Evolutionary conservation across 2,113 vertebrate genomes (phyloP), one percentile per base, ranked within the genome.

Genomic region (Brachypodius melanocephalos): DNA sequence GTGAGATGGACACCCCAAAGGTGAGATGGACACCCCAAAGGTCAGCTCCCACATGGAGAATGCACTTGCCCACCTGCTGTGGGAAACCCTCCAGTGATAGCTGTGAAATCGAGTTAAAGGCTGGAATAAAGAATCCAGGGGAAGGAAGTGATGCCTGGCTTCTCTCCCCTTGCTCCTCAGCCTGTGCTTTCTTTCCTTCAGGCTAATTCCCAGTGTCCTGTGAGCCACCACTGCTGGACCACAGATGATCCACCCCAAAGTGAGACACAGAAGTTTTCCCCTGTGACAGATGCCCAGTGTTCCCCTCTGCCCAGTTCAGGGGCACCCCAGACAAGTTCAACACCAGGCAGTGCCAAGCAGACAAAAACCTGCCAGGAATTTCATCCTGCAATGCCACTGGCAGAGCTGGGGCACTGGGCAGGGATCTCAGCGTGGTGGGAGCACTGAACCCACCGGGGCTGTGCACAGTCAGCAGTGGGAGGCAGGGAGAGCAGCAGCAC

Each of bases 401-500:
- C 4, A 5, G 45, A 48, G 55, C 36, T 2, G 1, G 36, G 15
- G 16, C 0, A 3, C 52, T 0, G 1, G 42, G 52, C 48, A 76
- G 48, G 45, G 45, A 26, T 0, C 20, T 10, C 46, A 32, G 11
- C 22, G 9, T 0, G 3, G 57, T 17, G 58, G 32, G 46, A 71
- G 25, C 32, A 19, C 6, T 2, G 0, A 20, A 16, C 17, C 1
- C 1, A 13, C 17, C 58, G 29, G 29, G 48, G 16, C 26, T 5
- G 17, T 43, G 61, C 36, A 25, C 0, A 0, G 5, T 14, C 11
- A 12, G 51, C 51, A 36, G 11, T 1, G 1, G 24, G 19, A 57
- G 34, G 42, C 6, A 2, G 6, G 19, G 21, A 55, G 7, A 54
- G 20, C 72, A 84, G 12, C 40, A 7, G 1, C 42, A 31, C 10